These are phyloP conservation scores for Setipinna tenuifilis DNA, from an alignment of 2,797 vertebrate genomes.

Conservation along the genomic window DNA sequence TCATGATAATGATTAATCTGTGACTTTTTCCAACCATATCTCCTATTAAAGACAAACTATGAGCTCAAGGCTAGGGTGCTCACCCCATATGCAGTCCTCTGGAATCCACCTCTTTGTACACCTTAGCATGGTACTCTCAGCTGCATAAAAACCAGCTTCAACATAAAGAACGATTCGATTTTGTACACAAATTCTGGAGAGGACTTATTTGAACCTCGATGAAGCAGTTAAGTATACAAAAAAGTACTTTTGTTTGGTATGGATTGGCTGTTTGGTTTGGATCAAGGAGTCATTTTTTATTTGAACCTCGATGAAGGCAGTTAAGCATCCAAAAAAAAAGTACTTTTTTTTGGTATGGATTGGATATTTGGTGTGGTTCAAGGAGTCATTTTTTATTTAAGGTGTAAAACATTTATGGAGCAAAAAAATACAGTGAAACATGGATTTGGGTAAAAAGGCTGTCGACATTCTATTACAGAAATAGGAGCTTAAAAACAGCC, in stretches of 20 bases:
- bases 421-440: background rate
- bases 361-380: background rate
- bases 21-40: background rate
- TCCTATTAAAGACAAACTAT: background rate
- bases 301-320: background rate
- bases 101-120: background rate
- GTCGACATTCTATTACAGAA: background rate
- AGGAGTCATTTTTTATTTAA: background rate
- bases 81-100: background rate
- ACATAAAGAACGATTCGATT: background rate
- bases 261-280: background rate
- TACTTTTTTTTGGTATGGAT: background rate
- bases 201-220: background rate
- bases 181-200: background rate
- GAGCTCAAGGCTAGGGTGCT: background rate
- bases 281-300: background rate
- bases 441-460: background rate
- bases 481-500: background rate
- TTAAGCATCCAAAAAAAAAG: background rate
- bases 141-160: background rate
- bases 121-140: background rate
- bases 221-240: background rate
- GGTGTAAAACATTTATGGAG: background rate
- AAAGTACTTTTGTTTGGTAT: background rate
- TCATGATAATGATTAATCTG: conserved; percentile 50